Percentiles rank a stretch among this genome's conserved stretches.
Evolutionary conservation across 23 tunicate genomes (phyloP).

Genomic region (Aplidium turbinatum): DNA sequence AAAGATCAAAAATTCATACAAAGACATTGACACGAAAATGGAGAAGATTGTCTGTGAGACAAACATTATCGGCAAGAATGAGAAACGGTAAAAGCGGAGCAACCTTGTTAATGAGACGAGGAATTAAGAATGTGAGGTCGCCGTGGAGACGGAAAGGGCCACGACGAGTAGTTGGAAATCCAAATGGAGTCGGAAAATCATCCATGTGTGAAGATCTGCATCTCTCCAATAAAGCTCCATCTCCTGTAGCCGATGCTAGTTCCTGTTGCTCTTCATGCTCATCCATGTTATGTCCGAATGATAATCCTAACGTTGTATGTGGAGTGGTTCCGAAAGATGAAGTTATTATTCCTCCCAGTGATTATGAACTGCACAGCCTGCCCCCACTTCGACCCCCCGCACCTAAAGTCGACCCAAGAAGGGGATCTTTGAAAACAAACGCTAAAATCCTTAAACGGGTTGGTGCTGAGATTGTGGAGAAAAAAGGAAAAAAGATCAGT

Average conservation of each 20-base stretch:
- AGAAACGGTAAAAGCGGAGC: neutral
- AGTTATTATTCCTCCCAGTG: neutral
- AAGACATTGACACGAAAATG: neutral
- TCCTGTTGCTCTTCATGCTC: constrained; percentile 9
- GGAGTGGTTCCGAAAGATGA: neutral
- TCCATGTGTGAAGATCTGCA: constrained; percentile 34
- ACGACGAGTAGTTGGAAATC: constrained; percentile 39
- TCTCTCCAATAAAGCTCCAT: neutral
- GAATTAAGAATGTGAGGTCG: neutral
- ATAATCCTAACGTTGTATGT: too few relatives aligned
- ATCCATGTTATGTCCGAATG: constrained; percentile 3
- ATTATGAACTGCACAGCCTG: constrained; percentile 9
- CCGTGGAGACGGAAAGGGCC: constrained; percentile 21
- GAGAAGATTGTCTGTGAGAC: neutral
- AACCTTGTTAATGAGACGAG: neutral
- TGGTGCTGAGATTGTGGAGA: neutral
- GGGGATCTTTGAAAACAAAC: neutral
- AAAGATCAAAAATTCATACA: neutral
- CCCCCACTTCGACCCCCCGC: constrained; percentile 82
- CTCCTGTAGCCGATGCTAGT: neutral
- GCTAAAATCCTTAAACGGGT: neutral
- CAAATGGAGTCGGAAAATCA: constrained; percentile 14
- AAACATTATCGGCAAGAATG: neutral
- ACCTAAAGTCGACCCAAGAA: constrained; percentile 36
- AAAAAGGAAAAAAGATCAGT: constrained; percentile 3